A percentile compares a stretch with the other conserved stretches of the same genome.
These are phyloP conservation scores for Odontophorus gujanensis DNA, from an alignment of 2,113 vertebrate genomes.

Conservation along the genomic window DNA sequence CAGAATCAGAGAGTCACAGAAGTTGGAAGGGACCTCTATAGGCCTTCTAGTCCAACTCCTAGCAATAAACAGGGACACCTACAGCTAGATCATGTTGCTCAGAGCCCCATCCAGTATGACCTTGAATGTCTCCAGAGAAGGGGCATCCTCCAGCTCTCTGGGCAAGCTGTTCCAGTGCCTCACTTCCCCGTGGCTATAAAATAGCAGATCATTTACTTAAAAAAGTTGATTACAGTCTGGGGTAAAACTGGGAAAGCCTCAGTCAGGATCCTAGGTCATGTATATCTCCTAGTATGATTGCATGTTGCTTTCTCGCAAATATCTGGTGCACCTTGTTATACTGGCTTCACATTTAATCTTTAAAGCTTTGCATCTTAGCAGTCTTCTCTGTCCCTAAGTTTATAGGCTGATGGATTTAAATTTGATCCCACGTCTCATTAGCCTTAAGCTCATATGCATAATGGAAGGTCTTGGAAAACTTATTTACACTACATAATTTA, in stretches of 20 bases:
- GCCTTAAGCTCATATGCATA: conserved; percentile 30
- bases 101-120: too few species aligned
- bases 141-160: too few species aligned
- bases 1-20: too few species aligned
- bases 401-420: not conserved
- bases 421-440: conserved; percentile 41
- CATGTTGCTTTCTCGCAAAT: not conserved
- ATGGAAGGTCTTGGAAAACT: conserved; percentile 39
- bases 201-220: not conserved
- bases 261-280: not conserved
- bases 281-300: not conserved
- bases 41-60: too few species aligned
- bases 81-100: too few species aligned
- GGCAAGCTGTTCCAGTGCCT: too few species aligned
- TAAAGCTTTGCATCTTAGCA: not conserved
- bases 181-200: not conserved
- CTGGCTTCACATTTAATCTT: not conserved
- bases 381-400: not conserved
- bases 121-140: too few species aligned
- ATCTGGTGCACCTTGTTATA: not conserved
- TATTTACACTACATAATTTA: conserved; percentile 44
- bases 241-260: not conserved
- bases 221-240: not conserved
- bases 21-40: too few species aligned
- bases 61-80: too few species aligned